Evolutionary conservation across 2,888 invertebrate genomes (phyloP), one percentile per base, ranked within the genome.

Genomic region (Thysanoteuthis rhombus): DNA sequence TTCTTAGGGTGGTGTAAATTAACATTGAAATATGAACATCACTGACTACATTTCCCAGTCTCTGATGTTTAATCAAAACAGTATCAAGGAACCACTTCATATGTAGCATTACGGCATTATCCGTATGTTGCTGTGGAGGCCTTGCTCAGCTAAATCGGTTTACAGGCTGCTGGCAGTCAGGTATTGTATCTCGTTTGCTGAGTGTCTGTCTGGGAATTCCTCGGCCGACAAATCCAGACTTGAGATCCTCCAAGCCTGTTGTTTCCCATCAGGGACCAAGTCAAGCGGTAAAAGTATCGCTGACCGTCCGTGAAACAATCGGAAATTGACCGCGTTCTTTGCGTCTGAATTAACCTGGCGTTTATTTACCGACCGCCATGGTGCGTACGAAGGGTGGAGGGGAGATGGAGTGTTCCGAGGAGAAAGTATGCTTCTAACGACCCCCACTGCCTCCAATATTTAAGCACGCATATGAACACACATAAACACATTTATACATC

Each of bases 271-370:
- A 75, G n/a, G n/a, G 36, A n/a, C 10, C 16, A n/a, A n/a, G 16
- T n/a, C n/a, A n/a, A n/a, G 75, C n/a, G 36, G 75, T 36, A 12
- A 75, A 75, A 75, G n/a, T n/a, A 75, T 36, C 16, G 75, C n/a
- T 75, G 75, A 75, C 75, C 36, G 75, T 36, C 75, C 36, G n/a
- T 75, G n/a, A 75, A 75, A 75, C 75, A 75, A 75, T 75, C 75
- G 75, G n/a, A 75, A 75, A 75, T 75, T 75, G 75, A 75, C n/a
- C 75, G 75, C 75, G 75, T 75, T 75, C 75, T 75, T 36, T n/a
- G 75, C 75, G 75, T n/a, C n/a, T 75, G 75, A 75, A 75, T 75
- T 75, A 75, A 75, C 75, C 75, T 75, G 75, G 75, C n/a, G 75
- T 75, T 75, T 75, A 75, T 10, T 75, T 75, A 16, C n/a, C 75